These are phyloP conservation scores for Lepus oiostolus DNA, from an alignment of 2,797 vertebrate species.

Conservation along the genomic window DNA sequence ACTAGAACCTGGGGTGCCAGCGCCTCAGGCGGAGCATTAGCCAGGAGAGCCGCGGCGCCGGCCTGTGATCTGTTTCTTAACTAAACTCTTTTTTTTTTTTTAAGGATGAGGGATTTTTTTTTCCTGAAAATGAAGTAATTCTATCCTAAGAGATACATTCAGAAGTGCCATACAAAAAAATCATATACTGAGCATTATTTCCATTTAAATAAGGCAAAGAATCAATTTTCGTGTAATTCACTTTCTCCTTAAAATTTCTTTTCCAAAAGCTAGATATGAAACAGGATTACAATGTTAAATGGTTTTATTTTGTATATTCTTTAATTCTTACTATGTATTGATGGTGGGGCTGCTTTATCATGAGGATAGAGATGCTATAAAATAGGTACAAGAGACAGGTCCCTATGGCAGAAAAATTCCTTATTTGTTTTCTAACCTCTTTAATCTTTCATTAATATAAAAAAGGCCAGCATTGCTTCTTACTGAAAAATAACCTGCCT, in stretches of 20 bases:
- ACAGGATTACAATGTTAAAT: neutral
- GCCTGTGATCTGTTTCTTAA: neutral
- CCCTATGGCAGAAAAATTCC: neutral
- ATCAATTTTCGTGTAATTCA: neutral
- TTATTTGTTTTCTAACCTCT: neutral
- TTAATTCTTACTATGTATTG: neutral
- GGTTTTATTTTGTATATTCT: neutral
- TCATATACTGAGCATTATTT: neutral
- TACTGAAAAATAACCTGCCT: neutral
- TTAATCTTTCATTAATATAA: neutral
- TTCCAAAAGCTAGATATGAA: neutral
- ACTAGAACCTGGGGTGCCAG: too few relatives aligned
- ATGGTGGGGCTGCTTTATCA: neutral
- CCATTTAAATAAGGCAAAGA: neutral
- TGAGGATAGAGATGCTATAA: neutral
- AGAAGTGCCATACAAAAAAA: neutral
- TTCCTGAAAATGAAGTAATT: neutral
- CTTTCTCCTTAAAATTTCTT: neutral
- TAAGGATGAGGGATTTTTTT: neutral
- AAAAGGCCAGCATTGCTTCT: neutral
- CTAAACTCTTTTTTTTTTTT: neutral
- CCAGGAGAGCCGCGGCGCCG: too few relatives aligned
- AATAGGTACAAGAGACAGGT: neutral
- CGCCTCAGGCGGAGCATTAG: too few relatives aligned
- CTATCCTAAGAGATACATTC: neutral